Evolutionary conservation across 2,797 vertebrate species (phyloP).

Genomic region (Cyclopterus lumpus): DNA sequence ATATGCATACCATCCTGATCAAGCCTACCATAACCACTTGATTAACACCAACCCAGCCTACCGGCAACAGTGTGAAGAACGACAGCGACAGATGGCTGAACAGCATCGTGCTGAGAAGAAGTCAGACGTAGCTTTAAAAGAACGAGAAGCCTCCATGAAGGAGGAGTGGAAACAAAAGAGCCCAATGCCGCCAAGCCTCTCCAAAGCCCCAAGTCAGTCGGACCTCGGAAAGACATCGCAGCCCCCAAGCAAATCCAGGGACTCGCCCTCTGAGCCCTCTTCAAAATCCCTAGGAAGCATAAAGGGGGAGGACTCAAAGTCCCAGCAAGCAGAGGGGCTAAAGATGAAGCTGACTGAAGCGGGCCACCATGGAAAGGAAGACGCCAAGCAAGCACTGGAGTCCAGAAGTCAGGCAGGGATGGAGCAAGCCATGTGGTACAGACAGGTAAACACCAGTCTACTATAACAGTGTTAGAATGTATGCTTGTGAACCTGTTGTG

Average conservation of each 20-base stretch:
- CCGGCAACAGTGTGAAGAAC: slow-evolving; percentile 95
- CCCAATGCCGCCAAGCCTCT: slow-evolving; percentile 90
- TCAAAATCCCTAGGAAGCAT: slow-evolving; percentile 92
- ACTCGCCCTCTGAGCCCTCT: slow-evolving; percentile 87
- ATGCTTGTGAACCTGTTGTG: slow-evolving; percentile 5
- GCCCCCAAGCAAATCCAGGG: slow-evolving; percentile 89
- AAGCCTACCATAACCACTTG: slow-evolving; percentile 95
- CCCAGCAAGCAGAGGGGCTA: slow-evolving; percentile 90
- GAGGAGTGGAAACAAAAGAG: slow-evolving; percentile 99
- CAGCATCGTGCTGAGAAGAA: slow-evolving; percentile 95
- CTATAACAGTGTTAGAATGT: background rate
- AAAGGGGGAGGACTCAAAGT: slow-evolving; percentile 92
- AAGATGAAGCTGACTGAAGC: slow-evolving; percentile 94
- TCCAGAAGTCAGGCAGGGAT: slow-evolving; percentile 88
- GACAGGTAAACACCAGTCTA: slow-evolving; percentile 87
- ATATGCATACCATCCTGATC: slow-evolving; percentile 93
- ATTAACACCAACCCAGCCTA: slow-evolving; percentile 93
- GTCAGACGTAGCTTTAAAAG: slow-evolving; percentile 89
- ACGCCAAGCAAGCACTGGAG: slow-evolving; percentile 88
- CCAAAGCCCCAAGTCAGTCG: slow-evolving; percentile 92
- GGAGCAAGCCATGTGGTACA: slow-evolving; percentile 95
- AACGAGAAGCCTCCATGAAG: slow-evolving; percentile 89
- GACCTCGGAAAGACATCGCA: slow-evolving; percentile 90
- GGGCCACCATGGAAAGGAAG: slow-evolving; percentile 92
- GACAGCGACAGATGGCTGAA: slow-evolving; percentile 91